These are phyloP conservation scores for Agonopterix heracliana DNA, from an alignment of 2,888 invertebrate species.

Conservation along the genomic window DNA sequence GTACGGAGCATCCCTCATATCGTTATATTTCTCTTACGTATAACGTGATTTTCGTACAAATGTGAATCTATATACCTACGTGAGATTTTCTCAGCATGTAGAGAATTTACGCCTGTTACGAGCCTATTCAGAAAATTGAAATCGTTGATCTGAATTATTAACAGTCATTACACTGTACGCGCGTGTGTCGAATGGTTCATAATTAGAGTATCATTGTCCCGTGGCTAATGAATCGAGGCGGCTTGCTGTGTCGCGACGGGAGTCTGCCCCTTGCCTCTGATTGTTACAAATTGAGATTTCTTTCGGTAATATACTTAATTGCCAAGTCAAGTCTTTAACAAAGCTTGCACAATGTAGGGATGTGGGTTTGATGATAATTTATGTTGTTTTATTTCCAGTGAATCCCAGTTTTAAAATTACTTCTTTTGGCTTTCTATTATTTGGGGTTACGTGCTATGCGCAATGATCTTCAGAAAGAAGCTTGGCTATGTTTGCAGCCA, in stretches of 20 bases:
- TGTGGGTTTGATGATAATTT: conserved; percentile 53
- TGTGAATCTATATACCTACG: background rate
- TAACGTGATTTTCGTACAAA: conserved; percentile 28
- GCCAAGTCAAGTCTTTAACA: conserved; percentile 27
- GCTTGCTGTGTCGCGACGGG: conserved; percentile 35
- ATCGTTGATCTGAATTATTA: conserved; percentile 46
- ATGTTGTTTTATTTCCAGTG: conserved; percentile 27
- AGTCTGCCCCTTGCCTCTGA: conserved; percentile 38
- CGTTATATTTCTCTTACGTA: conserved; percentile 18
- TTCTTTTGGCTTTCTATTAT: background rate
- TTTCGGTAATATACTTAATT: conserved; percentile 48
- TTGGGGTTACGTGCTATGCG: no score
- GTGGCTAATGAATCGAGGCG: conserved; percentile 51
- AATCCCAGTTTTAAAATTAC: background rate
- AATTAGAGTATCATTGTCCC: conserved; percentile 70
- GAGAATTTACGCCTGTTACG: background rate
- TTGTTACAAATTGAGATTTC: conserved; percentile 67
- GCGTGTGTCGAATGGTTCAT: conserved; percentile 67
- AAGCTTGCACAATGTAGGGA: conserved; percentile 29
- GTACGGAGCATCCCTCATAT: conserved; percentile 30
- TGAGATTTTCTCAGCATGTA: background rate
- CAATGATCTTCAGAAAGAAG: no score
- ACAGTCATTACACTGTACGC: conserved; percentile 42
- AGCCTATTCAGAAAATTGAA: conserved; percentile 22
- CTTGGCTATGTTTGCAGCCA: no score